A percentile compares a stretch with the other conserved stretches of the same genome.
phyloP scores from a whole-genome alignment of 2,113 vertebrate genomes.

The Bungarus multicinctus region DNA sequence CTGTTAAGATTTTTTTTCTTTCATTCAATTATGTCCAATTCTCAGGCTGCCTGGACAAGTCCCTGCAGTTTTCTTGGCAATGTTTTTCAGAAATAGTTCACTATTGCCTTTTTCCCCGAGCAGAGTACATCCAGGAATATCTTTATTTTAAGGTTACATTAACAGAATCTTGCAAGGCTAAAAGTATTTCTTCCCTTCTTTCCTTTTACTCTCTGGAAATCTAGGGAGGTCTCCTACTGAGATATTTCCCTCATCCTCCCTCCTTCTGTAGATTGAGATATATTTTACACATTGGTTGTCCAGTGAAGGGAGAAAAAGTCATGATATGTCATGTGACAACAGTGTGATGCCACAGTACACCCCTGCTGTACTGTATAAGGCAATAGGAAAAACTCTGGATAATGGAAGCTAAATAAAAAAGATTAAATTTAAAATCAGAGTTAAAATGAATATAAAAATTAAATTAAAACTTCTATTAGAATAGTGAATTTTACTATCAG shows the following conservation, averaged over 20 bases:
- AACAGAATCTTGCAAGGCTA: not conserved
- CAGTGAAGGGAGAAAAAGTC: not conserved
- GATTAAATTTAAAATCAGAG: not conserved
- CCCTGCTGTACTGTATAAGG: not conserved
- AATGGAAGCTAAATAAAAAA: not conserved
- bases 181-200: not conserved
- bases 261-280: not conserved
- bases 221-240: not conserved
- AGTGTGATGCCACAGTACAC: too few species aligned
- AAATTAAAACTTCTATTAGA: not conserved
- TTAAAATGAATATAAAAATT: not conserved
- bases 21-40: not conserved
- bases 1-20: not conserved
- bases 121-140: not conserved
- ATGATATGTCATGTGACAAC: too few species aligned
- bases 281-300: not conserved
- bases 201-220: not conserved
- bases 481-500: not conserved
- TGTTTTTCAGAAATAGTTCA: not conserved
- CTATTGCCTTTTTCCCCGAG: not conserved
- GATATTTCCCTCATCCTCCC: not conserved
- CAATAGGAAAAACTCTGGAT: not conserved
- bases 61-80: not conserved
- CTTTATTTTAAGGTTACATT: not conserved
- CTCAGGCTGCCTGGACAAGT: not conserved